Evolutionary conservation across 1,140 invertebrate genomes (phyloP).

Genomic region (Orussus abietinus): DNA sequence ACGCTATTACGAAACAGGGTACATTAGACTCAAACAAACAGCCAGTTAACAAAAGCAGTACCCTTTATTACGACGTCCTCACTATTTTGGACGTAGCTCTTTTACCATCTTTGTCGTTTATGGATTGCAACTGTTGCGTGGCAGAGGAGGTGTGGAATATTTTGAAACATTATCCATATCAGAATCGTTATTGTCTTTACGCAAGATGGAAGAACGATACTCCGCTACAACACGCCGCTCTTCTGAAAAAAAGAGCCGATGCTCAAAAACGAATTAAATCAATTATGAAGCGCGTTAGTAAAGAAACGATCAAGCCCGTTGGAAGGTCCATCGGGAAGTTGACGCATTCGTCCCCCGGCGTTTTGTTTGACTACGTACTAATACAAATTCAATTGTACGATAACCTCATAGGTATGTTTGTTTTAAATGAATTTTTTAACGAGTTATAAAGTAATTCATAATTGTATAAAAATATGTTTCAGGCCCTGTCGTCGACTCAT

Average conservation of each 20-base stretch:
- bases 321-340: slow-evolving; percentile 95
- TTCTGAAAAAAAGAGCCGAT: slow-evolving; percentile 79
- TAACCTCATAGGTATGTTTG: slow-evolving; percentile 74
- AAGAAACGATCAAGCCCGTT: slow-evolving; percentile 97
- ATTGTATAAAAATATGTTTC: not conserved
- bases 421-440: not conserved
- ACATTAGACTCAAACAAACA: slow-evolving; percentile 41
- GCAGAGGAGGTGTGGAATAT: slow-evolving; percentile 95
- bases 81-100: slow-evolving; percentile 83
- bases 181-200: slow-evolving; percentile 87
- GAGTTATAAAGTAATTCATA: not conserved
- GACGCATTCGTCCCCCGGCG: slow-evolving; percentile 91
- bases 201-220: slow-evolving; percentile 92
- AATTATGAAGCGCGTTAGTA: slow-evolving; percentile 96
- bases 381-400: slow-evolving; percentile 96
- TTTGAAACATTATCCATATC: slow-evolving; percentile 88
- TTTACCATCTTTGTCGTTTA: slow-evolving; percentile 83
- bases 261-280: slow-evolving; percentile 90
- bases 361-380: slow-evolving; percentile 92
- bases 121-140: slow-evolving; percentile 92
- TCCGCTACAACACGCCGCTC: slow-evolving; percentile 73
- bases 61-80: slow-evolving; percentile 74
- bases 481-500: slow-evolving; percentile 92
- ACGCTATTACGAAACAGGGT: slow-evolving; percentile 51
- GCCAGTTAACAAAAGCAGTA: slow-evolving; percentile 43